These are phyloP conservation scores for Merluccius polli DNA, from an alignment of 2,797 vertebrate genomes.

Conservation along the genomic window DNA sequence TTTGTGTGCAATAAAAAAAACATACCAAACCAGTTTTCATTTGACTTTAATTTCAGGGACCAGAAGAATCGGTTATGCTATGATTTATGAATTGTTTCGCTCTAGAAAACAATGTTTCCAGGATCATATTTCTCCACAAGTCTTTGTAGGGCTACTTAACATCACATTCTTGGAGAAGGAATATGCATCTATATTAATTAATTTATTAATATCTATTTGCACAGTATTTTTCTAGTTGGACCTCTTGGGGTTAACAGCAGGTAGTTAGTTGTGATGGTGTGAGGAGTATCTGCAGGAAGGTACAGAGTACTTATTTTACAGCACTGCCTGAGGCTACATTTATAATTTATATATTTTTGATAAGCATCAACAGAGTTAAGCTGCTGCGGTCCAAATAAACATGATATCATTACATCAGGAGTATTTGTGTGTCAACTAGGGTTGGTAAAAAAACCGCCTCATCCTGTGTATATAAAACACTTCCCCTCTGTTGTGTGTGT, in stretches of 20 bases:
- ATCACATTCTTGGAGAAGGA: neutral
- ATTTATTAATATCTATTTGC: neutral
- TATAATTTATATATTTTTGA: too few species aligned
- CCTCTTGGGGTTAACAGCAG: neutral
- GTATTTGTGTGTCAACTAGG: too few species aligned
- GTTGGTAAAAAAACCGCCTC: too few species aligned
- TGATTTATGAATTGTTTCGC: neutral
- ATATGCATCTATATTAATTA: neutral
- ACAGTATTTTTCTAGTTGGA: neutral
- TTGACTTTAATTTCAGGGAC: neutral
- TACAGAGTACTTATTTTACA: neutral
- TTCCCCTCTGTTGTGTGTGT: too few species aligned
- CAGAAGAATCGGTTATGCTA: neutral
- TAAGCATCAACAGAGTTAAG: too few species aligned
- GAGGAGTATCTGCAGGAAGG: neutral
- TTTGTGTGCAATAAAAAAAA: neutral
- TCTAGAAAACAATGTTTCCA: neutral
- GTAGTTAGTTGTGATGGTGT: neutral
- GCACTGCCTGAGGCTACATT: neutral
- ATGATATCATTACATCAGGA: too few species aligned
- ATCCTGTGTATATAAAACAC: too few species aligned
- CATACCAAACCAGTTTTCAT: neutral
- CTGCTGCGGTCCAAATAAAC: too few species aligned
- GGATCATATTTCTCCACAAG: too few species aligned
- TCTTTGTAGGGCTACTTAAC: neutral